Conservation (phyloP, 2,888 invertebrate genomes). For the Exocentrus adspersus region DNA sequence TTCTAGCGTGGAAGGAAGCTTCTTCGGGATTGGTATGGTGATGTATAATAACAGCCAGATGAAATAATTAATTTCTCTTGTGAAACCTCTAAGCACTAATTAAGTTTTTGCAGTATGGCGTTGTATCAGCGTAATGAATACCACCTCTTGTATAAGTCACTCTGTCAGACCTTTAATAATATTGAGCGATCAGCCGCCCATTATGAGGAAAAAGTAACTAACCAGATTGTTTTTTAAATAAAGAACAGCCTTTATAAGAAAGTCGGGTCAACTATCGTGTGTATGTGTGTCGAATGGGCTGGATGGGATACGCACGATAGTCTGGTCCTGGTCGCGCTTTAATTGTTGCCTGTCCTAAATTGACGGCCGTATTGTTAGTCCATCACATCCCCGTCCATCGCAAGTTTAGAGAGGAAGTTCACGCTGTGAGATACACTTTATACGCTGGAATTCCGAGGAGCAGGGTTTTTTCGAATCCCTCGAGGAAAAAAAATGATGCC, state of each 20-base stretch:
- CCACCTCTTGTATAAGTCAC: background rate
- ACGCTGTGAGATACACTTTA: conserved; percentile 1
- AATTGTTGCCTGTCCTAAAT: conserved; percentile 24
- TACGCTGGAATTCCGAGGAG: background rate
- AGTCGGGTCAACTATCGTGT: conserved; percentile 19
- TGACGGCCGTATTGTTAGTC: conserved; percentile 25
- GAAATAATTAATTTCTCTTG: no score
- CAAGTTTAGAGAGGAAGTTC: conserved; percentile 1
- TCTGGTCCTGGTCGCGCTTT: conserved; percentile 15
- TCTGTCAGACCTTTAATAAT: conserved; percentile 1
- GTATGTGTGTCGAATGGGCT: conserved; percentile 14
- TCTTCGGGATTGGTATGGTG: no score
- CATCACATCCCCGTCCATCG: conserved; percentile 8
- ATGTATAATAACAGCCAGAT: no score
- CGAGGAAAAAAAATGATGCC: no score
- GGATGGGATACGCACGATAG: conserved; percentile 15
- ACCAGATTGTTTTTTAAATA: conserved; percentile 1
- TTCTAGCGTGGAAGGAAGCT: no score
- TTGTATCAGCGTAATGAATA: background rate
- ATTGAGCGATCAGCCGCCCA: conserved; percentile 6
- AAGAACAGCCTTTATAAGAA: conserved; percentile 3
- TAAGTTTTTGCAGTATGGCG: background rate
- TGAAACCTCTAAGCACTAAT: background rate
- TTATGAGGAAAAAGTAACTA: conserved; percentile 13
- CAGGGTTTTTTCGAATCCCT: background rate